Conservation (phyloP, 2,113 vertebrate genomes). For the Tauraco erythrolophus region DNA sequence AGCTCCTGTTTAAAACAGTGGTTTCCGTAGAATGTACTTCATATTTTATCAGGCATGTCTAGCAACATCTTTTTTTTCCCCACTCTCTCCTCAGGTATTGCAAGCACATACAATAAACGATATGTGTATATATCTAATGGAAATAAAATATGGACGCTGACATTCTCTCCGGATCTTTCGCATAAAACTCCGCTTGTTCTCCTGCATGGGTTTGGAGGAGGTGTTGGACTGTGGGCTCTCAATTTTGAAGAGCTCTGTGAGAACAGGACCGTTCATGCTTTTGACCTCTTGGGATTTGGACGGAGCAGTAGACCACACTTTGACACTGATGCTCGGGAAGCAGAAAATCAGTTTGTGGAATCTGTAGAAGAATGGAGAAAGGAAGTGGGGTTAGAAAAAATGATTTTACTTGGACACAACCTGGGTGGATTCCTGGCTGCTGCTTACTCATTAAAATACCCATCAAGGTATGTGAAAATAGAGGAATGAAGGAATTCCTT, state of each 20-base stretch:
- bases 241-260: slow-evolving; percentile 90
- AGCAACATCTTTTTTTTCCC: neutral
- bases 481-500: neutral
- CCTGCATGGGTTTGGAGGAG: slow-evolving; percentile 93
- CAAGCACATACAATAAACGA: slow-evolving; percentile 81
- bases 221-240: slow-evolving; percentile 93
- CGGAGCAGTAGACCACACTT: slow-evolving; percentile 91
- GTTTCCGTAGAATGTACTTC: neutral
- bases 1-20: neutral
- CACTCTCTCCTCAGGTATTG: slow-evolving; percentile 79
- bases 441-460: slow-evolving; percentile 89
- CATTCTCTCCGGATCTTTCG: slow-evolving; percentile 71
- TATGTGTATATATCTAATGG: slow-evolving; percentile 82
- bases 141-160: slow-evolving; percentile 91
- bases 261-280: slow-evolving; percentile 85
- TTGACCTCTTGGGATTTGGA: slow-evolving; percentile 95
- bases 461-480: slow-evolving; percentile 82
- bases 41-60: neutral
- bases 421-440: slow-evolving; percentile 92
- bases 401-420: slow-evolving; percentile 95
- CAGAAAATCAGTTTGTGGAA: slow-evolving; percentile 93
- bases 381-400: slow-evolving; percentile 83
- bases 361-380: slow-evolving; percentile 93
- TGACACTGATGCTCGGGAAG: slow-evolving; percentile 81
- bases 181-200: slow-evolving; percentile 89